A percentile compares a stretch with the other conserved stretches of the same genome.
Conservation (phyloP, 1,140 invertebrate genomes). For the Rhyzopertha dominica region DNA sequence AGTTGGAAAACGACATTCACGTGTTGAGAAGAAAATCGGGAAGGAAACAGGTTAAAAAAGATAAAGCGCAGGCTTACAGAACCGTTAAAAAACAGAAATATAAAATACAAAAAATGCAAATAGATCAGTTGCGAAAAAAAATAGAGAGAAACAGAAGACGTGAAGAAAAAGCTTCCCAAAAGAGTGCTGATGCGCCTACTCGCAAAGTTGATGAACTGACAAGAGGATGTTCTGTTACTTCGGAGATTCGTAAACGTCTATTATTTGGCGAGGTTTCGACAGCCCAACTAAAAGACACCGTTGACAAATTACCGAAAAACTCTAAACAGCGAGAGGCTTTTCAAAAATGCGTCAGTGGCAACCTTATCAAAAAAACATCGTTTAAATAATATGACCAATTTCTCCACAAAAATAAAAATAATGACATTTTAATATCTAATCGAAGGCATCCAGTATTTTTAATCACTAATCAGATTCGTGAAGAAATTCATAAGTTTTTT, state of each 20-base stretch:
- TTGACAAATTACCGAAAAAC: constrained; percentile 5
- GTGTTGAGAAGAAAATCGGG: constrained; percentile 13
- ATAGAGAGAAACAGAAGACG: neutral
- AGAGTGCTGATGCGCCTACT: no score
- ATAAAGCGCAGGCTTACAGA: constrained; percentile 21
- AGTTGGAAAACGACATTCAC: no score
- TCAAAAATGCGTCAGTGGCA: constrained; percentile 7
- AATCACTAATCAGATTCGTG: constrained; percentile 22
- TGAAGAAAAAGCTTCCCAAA: no score
- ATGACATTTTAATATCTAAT: constrained; percentile 26
- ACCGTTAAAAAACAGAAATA: constrained; percentile 18
- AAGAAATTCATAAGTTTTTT: constrained; percentile 27
- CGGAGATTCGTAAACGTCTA: constrained; percentile 15
- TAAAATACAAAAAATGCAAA: constrained; percentile 9
- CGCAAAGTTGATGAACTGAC: constrained; percentile 9
- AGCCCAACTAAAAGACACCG: constrained; percentile 6
- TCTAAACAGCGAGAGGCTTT: constrained; percentile 14
- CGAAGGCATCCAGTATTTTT: constrained; percentile 23
- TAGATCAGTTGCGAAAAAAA: constrained; percentile 1
- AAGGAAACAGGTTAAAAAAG: constrained; percentile 21
- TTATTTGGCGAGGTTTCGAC: constrained; percentile 9
- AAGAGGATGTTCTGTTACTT: constrained; percentile 10
- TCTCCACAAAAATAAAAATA: no score
- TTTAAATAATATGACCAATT: no score
- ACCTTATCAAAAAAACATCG: constrained; percentile 14